Base-by-base conservation (phyloP, 2,888 invertebrate species). In the Chironomus tentans region DNA sequence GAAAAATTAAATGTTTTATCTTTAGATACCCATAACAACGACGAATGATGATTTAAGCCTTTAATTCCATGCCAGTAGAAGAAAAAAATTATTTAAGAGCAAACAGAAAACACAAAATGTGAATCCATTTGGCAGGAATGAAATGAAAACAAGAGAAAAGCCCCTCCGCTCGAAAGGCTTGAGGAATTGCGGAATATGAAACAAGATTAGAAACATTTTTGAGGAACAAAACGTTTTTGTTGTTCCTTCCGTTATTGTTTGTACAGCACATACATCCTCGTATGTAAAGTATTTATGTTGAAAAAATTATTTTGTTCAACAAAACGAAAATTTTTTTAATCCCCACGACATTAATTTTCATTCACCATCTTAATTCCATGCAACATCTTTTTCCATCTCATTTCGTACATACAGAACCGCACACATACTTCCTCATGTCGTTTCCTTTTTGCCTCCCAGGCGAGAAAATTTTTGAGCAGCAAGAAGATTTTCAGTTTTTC, bases 41-140 rank as follows among this genome's bases (percentile, higher is more conserved):
- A 15, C 56, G 47, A 70, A 22, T 47, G 70, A 65, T 56, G 50
- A 21, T 18, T 73, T 73, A 56, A 73, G 73, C 73, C 62, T 73
- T 73, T 73, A 73, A 73, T 73, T 12, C 73, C 62, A 15, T 24
- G 21, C 21, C 22, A 21, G 10, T 2, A 38, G 38, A 10, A 38
- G 1, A 38, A 38, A 38, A 38, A 38, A 10, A 38, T 38, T 10
- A 38, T 38, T 38, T 38, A 38, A 38, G 38, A 38, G 38, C 38
- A 38, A 38, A 38, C 38, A 38, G 10, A 10, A n/a, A n/a, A n/a
- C n/a, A n/a, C n/a, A n/a, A n/a, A n/a, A n/a, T n/a, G n/a, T n/a
- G n/a, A n/a, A 38, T 38, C 10, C 38, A 38, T 38, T 38, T 38
- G 38, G 38, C 38, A 38, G 10, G 38, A 38, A 38, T 38, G 38